phyloP scores from a whole-genome alignment of 37 sponge, comb jelly and placozoan species.

The Geodia barretti region DNA sequence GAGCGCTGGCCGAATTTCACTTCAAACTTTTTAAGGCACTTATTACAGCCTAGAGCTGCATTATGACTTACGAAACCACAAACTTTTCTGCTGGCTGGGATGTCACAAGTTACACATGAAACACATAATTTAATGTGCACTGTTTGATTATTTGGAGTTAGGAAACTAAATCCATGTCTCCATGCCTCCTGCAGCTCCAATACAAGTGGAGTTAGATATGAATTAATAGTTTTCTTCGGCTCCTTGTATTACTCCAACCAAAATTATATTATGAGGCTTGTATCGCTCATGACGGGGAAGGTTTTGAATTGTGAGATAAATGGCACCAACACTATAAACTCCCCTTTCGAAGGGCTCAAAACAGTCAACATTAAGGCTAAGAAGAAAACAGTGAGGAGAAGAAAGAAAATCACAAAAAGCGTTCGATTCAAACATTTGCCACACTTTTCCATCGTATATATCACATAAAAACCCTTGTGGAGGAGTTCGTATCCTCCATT shows the following conservation, averaged over 20 bases:
- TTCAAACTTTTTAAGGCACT: conserved; percentile 31
- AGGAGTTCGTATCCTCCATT: conserved; percentile 15
- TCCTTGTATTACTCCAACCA: conserved; percentile 57
- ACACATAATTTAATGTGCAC: conserved; percentile 24
- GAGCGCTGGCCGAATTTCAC: neutral
- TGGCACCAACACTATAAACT: conserved; percentile 49
- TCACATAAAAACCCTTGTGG: conserved; percentile 18
- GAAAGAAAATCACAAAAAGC: conserved; percentile 1
- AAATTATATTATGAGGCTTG: conserved; percentile 37
- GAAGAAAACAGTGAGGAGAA: conserved; percentile 23
- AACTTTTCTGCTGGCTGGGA: conserved; percentile 66
- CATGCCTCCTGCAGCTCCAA: conserved; percentile 25
- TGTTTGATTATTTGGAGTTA: neutral
- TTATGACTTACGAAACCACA: conserved; percentile 49
- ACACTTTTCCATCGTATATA: conserved; percentile 59
- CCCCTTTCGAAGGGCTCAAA: conserved; percentile 29
- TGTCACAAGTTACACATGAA: conserved; percentile 53
- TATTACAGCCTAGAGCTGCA: conserved; percentile 28
- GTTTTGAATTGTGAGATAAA: conserved; percentile 64
- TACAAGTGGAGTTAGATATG: conserved; percentile 54
- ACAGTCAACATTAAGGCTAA: conserved; percentile 56
- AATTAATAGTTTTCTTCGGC: conserved; percentile 41
- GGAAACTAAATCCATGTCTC: neutral
- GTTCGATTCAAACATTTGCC: conserved; percentile 23
- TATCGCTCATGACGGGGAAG: conserved; percentile 35